A percentile compares a stretch with the other conserved stretches of the same genome.
Conservation (phyloP, 2,888 invertebrate species). For the Lasioglossum calceatum region DNA sequence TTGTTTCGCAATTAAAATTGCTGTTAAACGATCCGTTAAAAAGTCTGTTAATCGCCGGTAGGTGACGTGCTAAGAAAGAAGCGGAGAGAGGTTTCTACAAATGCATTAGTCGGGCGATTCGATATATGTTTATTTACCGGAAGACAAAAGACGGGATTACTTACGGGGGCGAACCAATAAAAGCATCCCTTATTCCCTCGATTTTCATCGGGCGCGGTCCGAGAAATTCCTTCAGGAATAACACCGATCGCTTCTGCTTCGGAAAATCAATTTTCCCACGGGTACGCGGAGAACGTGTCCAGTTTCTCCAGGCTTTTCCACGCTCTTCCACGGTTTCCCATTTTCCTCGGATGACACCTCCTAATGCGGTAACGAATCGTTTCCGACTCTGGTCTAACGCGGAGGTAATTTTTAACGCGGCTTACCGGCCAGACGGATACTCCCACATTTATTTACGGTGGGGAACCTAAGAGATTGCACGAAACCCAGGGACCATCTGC, state of each 20-base stretch:
- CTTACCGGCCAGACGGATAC: not conserved
- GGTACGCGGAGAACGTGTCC: not conserved
- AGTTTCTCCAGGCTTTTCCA: not conserved
- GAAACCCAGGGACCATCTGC: not conserved
- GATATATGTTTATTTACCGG: not conserved
- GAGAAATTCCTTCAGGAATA: slow-evolving; percentile 16
- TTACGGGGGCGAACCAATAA: not conserved
- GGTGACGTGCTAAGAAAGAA: not conserved
- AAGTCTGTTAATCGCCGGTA: no score
- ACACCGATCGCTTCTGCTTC: not conserved
- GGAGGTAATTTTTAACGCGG: slow-evolving; percentile 2
- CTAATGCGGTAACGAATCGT: slow-evolving; percentile 4
- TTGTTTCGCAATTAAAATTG: no score
- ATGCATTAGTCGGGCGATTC: not conserved
- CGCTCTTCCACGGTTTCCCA: not conserved
- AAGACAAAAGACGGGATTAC: not conserved
- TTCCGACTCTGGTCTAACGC: not conserved
- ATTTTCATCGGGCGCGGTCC: not conserved
- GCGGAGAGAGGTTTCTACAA: not conserved
- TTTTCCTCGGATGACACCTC: slow-evolving; percentile 8
- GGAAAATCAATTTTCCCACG: slow-evolving; percentile 8
- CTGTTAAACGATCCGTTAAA: no score
- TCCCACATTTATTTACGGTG: not conserved
- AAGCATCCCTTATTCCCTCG: not conserved
- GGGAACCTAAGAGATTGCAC: not conserved